Base-by-base conservation (phyloP, 1,140 invertebrate genomes). In the Drosophila seguyi region DNA sequence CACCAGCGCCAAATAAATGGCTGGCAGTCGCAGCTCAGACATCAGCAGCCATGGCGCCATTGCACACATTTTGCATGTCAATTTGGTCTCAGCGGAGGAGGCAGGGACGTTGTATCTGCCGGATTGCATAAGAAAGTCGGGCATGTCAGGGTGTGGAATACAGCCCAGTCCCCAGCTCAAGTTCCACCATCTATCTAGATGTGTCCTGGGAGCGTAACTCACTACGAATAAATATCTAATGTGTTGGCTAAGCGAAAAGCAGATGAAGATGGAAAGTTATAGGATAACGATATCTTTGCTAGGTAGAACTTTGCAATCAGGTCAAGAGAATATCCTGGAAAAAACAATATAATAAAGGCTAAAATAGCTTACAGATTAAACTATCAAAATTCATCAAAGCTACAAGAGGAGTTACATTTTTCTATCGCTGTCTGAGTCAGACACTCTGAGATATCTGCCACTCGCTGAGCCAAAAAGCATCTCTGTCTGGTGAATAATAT, bases 61-160 rank as follows among this genome's bases (percentile, higher is more conserved):
- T 36, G 69, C 50, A 60, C 75, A 83, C 76, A 77, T 84, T 88
- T 81, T 84, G 84, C 84, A 88, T 88, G 85, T 77, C 84, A 90
- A 88, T 75, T 90, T 27, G 62, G 22, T 69, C 52, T 55, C 52
- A 5, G 52, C 20, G 31, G 48, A 52, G 60, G 13, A 60, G 50
- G 18, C 14, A 11, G 22, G 45, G 65, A 55, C 65, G 57, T 34
- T 8, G 66, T 80, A 87, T 83, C 68, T 78, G 66, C 68, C 71
- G 84, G 63, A 84, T 88, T 90, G 84, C 85, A 90, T 88, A 88
- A 86, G 79, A 75, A 71, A 71, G 79, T 83, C 63, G 56, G 63
- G 57, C 66, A 71, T 61, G 65, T 52, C 74, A 36, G 42, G 57
- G 66, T 59, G 61, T 42, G 73, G 67, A 79, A 47, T 62, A 68